Conservation (phyloP, 2,888 invertebrate species). For the Mycalesis mineus region DNA sequence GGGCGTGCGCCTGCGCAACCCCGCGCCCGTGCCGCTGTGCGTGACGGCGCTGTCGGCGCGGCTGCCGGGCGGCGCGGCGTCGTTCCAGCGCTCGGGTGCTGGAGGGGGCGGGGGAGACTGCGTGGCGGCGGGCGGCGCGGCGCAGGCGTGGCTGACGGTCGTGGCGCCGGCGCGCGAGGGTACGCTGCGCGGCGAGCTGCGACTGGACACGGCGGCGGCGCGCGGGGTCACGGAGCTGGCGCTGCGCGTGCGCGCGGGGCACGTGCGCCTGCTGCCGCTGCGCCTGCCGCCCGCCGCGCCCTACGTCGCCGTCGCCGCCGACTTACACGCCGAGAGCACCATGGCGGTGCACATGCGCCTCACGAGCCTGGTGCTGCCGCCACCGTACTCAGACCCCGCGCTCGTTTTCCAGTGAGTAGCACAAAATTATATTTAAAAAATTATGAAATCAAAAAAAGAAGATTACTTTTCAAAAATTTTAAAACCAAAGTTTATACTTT, state of each 20-base stretch:
- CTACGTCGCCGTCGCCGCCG: slow-evolving; percentile 75
- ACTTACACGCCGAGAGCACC: slow-evolving; percentile 88
- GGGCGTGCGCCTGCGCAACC: slow-evolving; percentile 64
- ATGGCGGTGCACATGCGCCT: slow-evolving; percentile 90
- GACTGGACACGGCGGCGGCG: slow-evolving; percentile 31
- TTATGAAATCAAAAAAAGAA: no score
- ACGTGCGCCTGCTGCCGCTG: slow-evolving; percentile 31
- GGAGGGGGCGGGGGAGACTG: slow-evolving; percentile 17
- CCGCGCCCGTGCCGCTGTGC: slow-evolving; percentile 48
- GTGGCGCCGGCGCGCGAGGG: slow-evolving; percentile 44
- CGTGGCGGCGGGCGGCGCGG: slow-evolving; percentile 19
- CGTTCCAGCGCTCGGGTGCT: slow-evolving; percentile 29
- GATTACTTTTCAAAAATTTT: no score
- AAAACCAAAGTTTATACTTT: no score
- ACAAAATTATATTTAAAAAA: no score
- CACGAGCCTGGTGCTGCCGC: slow-evolving; percentile 80
- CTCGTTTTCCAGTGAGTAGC: slow-evolving; percentile 54
- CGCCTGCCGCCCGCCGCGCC: slow-evolving; percentile 43
- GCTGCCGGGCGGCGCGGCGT: slow-evolving; percentile 39
- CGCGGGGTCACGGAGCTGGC: slow-evolving; percentile 25
- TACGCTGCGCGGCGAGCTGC: slow-evolving; percentile 29
- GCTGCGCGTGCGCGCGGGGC: slow-evolving; percentile 31
- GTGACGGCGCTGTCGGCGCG: slow-evolving; percentile 34
- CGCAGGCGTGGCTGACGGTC: slow-evolving; percentile 37
- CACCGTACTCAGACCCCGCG: slow-evolving; percentile 65